Percentiles rank a stretch among this genome's conserved stretches.
Evolutionary conservation across 2,888 invertebrate species (phyloP).

Genomic region (Cryptus armator): DNA sequence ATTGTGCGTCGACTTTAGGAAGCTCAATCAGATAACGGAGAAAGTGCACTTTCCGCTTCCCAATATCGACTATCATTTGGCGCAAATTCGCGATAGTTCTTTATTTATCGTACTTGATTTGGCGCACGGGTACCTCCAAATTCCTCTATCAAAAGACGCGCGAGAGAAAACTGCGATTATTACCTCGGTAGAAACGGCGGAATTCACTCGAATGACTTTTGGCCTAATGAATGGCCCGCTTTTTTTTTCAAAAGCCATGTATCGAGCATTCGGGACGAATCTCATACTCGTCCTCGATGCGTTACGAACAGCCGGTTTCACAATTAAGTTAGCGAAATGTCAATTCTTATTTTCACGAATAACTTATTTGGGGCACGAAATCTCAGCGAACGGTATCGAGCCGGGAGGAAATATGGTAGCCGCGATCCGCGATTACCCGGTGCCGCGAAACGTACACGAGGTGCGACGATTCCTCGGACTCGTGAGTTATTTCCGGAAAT

Average conservation of each 20-base stretch:
- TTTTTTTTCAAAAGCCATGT: slow-evolving; percentile 26
- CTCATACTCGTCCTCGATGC: neutral
- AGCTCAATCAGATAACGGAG: no score
- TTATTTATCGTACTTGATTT: no score
- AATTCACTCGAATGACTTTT: slow-evolving; percentile 38
- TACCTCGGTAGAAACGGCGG: slow-evolving; percentile 59
- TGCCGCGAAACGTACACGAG: slow-evolving; percentile 50
- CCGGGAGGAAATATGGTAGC: slow-evolving; percentile 70
- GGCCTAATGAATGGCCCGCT: slow-evolving; percentile 29
- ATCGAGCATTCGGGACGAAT: neutral
- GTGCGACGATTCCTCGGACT: slow-evolving; percentile 46
- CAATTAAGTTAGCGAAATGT: slow-evolving; percentile 75
- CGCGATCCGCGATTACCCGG: slow-evolving; percentile 65
- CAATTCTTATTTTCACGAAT: slow-evolving; percentile 71
- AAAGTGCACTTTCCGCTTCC: no score
- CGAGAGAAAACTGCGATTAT: slow-evolving; percentile 63
- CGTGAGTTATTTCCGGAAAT: slow-evolving; percentile 55
- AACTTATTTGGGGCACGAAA: slow-evolving; percentile 75
- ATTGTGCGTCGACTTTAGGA: no score
- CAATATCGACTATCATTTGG: no score
- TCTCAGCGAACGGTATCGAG: slow-evolving; percentile 47
- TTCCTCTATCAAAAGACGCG: no score
- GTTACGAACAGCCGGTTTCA: slow-evolving; percentile 69
- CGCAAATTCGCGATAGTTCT: no score
- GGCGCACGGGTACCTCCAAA: no score